Conservation (phyloP, 2,113 vertebrate species). For the Menidia beryllina region DNA sequence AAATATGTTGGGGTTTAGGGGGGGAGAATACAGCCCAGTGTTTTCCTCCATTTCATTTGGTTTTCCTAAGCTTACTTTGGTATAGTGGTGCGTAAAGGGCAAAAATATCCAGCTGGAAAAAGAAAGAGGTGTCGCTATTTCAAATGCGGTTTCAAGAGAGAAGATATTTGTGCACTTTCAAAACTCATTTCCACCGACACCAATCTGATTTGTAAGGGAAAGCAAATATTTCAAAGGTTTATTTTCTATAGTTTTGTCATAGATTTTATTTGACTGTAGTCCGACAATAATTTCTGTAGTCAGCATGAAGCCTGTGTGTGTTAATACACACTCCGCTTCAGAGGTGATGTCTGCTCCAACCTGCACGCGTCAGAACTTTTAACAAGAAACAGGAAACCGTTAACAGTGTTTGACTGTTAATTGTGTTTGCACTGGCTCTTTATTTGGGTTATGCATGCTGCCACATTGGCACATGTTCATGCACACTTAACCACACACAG, state of each 20-base stretch:
- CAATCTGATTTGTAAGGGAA: not conserved
- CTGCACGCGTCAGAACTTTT: not conserved
- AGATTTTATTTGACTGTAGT: not conserved
- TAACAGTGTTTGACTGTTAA: constrained; percentile 45
- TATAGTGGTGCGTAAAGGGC: constrained; percentile 39
- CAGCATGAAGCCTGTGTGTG: constrained; percentile 6
- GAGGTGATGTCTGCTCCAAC: constrained; percentile 13
- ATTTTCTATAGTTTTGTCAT: not conserved
- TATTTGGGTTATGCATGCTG: constrained; percentile 29
- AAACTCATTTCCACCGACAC: constrained; percentile 16
- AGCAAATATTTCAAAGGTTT: constrained; percentile 1
- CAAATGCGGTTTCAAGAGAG: constrained; percentile 32
- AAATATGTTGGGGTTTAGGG: constrained; percentile 24
- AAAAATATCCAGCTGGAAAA: constrained; percentile 67
- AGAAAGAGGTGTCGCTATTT: constrained; percentile 33
- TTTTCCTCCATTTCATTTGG: constrained; percentile 43
- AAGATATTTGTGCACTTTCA: constrained; percentile 31
- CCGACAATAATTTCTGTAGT: constrained; percentile 1
- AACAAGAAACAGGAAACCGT: constrained; percentile 45
- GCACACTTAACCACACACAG: constrained; percentile 22
- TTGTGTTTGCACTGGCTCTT: constrained; percentile 58
- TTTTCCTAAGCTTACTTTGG: constrained; percentile 31
- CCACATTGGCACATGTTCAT: constrained; percentile 11
- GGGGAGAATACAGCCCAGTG: constrained; percentile 69
- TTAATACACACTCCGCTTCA: not conserved